Evolutionary conservation across 1,140 invertebrate species (phyloP).

Genomic region (Tetramorium simillimum): DNA sequence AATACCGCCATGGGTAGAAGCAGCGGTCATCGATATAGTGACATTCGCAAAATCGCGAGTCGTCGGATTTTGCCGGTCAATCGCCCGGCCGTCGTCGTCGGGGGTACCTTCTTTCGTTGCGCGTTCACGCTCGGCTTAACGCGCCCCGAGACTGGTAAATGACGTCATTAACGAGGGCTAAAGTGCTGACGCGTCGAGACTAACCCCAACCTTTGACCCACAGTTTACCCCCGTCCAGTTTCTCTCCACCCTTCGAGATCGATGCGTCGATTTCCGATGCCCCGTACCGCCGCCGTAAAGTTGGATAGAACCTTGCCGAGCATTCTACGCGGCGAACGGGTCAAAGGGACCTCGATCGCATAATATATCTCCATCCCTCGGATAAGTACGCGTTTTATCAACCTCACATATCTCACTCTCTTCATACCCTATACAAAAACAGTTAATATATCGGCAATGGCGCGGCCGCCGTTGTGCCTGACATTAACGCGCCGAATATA

Average conservation of each 20-base stretch:
- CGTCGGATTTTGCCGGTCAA: slow-evolving; percentile 28
- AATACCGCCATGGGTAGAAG: slow-evolving; percentile 8
- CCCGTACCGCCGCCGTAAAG: slow-evolving; percentile 70
- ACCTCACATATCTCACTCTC: slow-evolving; percentile 51
- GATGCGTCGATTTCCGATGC: slow-evolving; percentile 78
- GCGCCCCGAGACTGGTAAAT: slow-evolving; percentile 75
- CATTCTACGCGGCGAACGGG: slow-evolving; percentile 43
- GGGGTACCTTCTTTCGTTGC: slow-evolving; percentile 8
- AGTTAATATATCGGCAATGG: slow-evolving; percentile 54
- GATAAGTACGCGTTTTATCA: slow-evolving; percentile 59
- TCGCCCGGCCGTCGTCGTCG: neutral
- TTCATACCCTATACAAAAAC: slow-evolving; percentile 55
- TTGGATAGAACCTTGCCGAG: slow-evolving; percentile 66
- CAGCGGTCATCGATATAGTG: slow-evolving; percentile 1
- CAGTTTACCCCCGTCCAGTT: slow-evolving; percentile 66
- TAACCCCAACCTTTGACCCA: slow-evolving; percentile 73
- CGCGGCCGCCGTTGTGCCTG: slow-evolving; percentile 35
- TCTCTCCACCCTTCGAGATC: slow-evolving; percentile 73
- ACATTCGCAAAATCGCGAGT: slow-evolving; percentile 14
- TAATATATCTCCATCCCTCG: slow-evolving; percentile 64
- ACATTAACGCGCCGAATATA: slow-evolving; percentile 57
- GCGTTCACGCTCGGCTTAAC: slow-evolving; percentile 49
- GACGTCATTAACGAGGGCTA: slow-evolving; percentile 79
- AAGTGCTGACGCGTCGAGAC: slow-evolving; percentile 79
- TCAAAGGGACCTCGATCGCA: slow-evolving; percentile 61